A percentile compares a stretch with the other conserved stretches of the same genome.
phyloP scores from a whole-genome alignment of 2,113 vertebrate genomes.

The Marcusenius ussheri region DNA sequence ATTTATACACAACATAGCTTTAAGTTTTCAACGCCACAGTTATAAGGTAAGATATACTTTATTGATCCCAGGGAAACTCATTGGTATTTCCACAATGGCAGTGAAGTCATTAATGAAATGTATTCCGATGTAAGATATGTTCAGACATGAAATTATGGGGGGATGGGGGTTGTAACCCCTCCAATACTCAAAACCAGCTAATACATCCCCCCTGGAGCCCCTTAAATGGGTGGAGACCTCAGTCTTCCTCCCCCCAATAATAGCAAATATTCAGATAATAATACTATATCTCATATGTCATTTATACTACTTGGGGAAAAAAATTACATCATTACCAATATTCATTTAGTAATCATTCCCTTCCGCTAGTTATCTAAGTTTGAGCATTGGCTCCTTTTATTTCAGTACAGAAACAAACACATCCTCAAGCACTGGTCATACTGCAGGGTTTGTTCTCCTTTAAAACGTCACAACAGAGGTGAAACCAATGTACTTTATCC shows the following conservation, averaged over 20 bases:
- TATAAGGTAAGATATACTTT: not conserved
- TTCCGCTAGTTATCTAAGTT: not conserved
- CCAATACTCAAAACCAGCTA: too few species aligned
- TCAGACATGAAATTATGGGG: not conserved
- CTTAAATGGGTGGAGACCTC: too few species aligned
- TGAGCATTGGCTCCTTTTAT: not conserved
- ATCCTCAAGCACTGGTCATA: not conserved
- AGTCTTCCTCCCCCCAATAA: too few species aligned
- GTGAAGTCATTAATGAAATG: not conserved
- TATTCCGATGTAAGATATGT: not conserved
- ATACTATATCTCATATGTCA: not conserved
- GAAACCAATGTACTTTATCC: not conserved
- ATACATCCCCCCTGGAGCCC: too few species aligned
- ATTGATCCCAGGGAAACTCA: not conserved
- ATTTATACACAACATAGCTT: not conserved
- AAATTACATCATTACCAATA: not conserved
- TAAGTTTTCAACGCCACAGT: not conserved
- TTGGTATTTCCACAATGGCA: not conserved
- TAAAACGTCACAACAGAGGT: not conserved
- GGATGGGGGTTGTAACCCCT: too few species aligned
- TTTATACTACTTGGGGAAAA: not conserved
- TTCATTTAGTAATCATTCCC: too few species aligned
- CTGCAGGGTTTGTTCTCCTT: not conserved
- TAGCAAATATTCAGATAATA: too few species aligned
- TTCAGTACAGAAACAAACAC: not conserved